Evolutionary conservation across 1,140 invertebrate species (phyloP).

Genomic region (Nixonia krombeini): DNA sequence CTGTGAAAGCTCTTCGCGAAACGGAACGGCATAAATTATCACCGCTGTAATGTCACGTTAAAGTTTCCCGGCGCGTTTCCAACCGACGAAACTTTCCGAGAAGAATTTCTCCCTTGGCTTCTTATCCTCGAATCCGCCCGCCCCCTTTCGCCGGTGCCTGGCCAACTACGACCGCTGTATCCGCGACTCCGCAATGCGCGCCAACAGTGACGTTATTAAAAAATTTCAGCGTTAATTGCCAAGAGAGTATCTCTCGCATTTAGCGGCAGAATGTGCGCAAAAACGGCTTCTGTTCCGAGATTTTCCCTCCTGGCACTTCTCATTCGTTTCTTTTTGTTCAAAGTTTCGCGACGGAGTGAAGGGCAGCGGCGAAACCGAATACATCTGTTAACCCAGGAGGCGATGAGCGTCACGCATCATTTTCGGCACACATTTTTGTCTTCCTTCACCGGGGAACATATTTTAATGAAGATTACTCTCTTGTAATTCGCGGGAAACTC

Average conservation of each 20-base stretch:
- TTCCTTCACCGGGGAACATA: too few relatives aligned
- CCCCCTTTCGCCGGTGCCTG: slow-evolving; percentile 3
- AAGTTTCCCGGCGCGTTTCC: slow-evolving; percentile 43
- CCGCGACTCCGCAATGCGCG: slow-evolving; percentile 19
- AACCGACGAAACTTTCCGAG: slow-evolving; percentile 37
- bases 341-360: slow-evolving; percentile 5
- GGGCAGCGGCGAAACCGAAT: too few relatives aligned
- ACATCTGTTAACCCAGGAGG: too few relatives aligned
- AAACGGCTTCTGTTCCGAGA: slow-evolving; percentile 22
- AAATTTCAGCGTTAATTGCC: slow-evolving; percentile 53
- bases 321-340: slow-evolving; percentile 24
- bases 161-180: slow-evolving; percentile 23
- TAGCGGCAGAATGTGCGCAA: slow-evolving; percentile 15
- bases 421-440: too few relatives aligned
- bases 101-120: slow-evolving; percentile 22
- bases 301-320: slow-evolving; percentile 19
- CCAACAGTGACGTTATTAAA: slow-evolving; percentile 50
- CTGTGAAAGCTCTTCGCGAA: slow-evolving; percentile 36
- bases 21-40: slow-evolving; percentile 50
- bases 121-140: slow-evolving; percentile 7
- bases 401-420: slow-evolving; percentile 3
- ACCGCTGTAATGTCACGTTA: slow-evolving; percentile 38
- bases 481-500: too few relatives aligned
- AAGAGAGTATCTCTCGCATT: slow-evolving; percentile 22
- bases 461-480: too few relatives aligned